Evolutionary conservation across 2,888 invertebrate genomes (phyloP), one percentile per base, ranked within the genome.

Genomic region (Drosophila anomelani): DNA sequence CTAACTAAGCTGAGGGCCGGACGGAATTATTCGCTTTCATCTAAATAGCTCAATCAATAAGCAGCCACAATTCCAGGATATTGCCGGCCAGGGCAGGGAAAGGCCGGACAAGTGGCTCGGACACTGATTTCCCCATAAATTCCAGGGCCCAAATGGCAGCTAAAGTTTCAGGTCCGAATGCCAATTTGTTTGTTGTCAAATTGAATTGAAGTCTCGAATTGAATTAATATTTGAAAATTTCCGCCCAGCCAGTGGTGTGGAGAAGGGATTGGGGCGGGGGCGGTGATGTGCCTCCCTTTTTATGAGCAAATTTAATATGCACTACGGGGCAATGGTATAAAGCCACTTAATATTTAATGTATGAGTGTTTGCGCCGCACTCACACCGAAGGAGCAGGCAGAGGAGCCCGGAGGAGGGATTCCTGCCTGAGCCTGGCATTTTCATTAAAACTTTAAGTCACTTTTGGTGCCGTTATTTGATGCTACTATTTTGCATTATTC

Each of bases 381-480:
- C 75, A 17, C 8, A 15, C 20, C 9, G 41, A 17, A 3, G 44
- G 3, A 20, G 46, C 5, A 26, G 15, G 15, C 13, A 20, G 15
- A 26, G 34, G 15, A 12, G 59, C 34, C 15, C 20, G 15, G 17
- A 6, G 54, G 44, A 23, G 54, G 58, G 44, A 20, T 56, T 43
- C 77, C 64, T 71, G 76, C 53, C 47, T 41, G 53, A 49, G 67
- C 62, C 46, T 54, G 68, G 75, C 67, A 79, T 75, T 88, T 88
- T 88, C 89, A 84, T 88, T 84, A 88, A 83, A 86, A 79, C 84
- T 88, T 88, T 76, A 84, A 84, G 89, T 84, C 86, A 88, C 86
- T 75, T 83, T 79, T 71, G 84, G 60, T 76, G 86, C 78, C 71
- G 76, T 69, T 74, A 76, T 78, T 83, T 74, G 74, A 75, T 73